These are phyloP conservation scores for Columba janthina DNA, from an alignment of 2,113 vertebrate genomes.

Conservation along the genomic window DNA sequence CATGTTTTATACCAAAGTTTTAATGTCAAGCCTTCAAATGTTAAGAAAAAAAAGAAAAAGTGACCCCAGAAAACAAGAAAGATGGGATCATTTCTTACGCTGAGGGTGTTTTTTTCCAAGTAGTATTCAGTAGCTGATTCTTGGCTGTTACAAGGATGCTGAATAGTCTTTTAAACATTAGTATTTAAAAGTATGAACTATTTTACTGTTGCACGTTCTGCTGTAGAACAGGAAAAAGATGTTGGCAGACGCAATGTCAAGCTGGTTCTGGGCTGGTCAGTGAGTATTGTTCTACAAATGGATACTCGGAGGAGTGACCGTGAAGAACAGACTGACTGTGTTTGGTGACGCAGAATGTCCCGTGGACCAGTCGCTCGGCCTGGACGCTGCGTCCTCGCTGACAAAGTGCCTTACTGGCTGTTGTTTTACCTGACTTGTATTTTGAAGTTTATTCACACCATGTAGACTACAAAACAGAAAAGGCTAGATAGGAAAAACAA, in stretches of 20 bases:
- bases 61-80: background rate
- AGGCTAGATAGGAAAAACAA: background rate
- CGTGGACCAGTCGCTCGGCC: conserved; percentile 20
- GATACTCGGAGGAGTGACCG: background rate
- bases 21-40: conserved; percentile 69
- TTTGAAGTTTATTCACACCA: conserved; percentile 46
- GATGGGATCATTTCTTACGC: conserved; percentile 49
- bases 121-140: conserved; percentile 34
- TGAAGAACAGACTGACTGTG: background rate
- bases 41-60: background rate
- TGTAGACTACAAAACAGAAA: background rate
- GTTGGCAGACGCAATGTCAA: background rate
- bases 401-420: conserved; percentile 81
- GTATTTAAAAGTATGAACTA: background rate
- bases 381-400: conserved; percentile 46
- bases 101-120: background rate
- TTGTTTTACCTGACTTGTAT: conserved; percentile 39
- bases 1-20: conserved; percentile 79
- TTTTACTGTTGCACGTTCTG: background rate
- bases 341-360: background rate
- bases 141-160: conserved; percentile 19
- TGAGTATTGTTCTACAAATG: background rate
- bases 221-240: background rate
- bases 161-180: conserved; percentile 27
- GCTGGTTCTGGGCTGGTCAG: background rate